Evolutionary conservation across 2,113 vertebrate genomes (phyloP).

Genomic region (Pterocles burchelli): DNA sequence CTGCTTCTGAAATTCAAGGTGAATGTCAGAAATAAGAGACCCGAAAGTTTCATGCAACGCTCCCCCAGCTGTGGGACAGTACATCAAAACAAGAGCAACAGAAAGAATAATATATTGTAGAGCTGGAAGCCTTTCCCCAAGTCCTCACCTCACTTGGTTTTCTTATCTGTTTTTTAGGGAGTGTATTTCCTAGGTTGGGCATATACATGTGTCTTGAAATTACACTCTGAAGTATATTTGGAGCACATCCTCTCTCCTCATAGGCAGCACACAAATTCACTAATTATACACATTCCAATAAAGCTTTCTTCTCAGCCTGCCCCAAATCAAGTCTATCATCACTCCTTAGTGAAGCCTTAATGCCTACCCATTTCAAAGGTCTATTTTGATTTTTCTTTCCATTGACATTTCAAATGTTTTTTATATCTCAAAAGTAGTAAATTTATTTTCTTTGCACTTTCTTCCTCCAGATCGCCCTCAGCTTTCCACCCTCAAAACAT

Average conservation of each 20-base stretch:
- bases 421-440: not conserved
- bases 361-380: not conserved
- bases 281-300: not conserved
- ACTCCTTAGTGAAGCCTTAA: not conserved
- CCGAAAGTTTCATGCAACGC: not conserved
- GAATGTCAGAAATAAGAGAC: conserved; percentile 1
- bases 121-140: not conserved
- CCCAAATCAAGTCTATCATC: conserved; percentile 18
- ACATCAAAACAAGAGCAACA: not conserved
- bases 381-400: not conserved
- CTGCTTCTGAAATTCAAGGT: conserved; percentile 24
- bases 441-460: not conserved
- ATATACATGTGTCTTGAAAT: not conserved
- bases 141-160: not conserved
- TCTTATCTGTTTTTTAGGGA: not conserved
- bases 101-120: not conserved
- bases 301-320: not conserved
- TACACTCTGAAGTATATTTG: not conserved
- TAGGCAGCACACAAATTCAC: not conserved
- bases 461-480: not conserved
- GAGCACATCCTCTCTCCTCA: not conserved
- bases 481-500: not conserved
- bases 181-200: not conserved
- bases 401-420: not conserved
- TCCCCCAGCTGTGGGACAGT: not conserved